Evolutionary conservation across 2,113 vertebrate species (phyloP), one percentile per base, ranked within the genome.

Genomic region (Dromaius novaehollandiae): DNA sequence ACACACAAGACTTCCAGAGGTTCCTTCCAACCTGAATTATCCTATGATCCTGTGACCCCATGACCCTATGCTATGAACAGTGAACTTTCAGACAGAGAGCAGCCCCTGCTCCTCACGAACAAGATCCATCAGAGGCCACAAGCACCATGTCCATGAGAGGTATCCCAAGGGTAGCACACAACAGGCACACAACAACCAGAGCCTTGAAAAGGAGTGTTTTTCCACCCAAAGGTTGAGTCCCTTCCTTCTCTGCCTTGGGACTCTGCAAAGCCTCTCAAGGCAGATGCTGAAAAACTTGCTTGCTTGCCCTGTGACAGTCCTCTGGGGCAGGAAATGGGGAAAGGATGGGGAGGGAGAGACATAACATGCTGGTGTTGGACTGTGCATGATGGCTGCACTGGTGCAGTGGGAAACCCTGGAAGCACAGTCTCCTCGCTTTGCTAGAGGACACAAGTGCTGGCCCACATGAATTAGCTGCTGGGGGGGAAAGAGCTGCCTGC

Each of bases 371-470:
- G n/a, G 3, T 19, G 7, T 36, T 19, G 11, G 2, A 38, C 38
- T 3, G 1, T 36, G 38, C 4, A 44, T 9, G 28, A 24, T 1
- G 7, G 1, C 24, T 30, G 14, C 42, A 8, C 32, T 44, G 38
- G 38, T 30, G 14, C 48, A 74, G 19, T 1, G 1, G 24, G 11
- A 44, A 4, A 48, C 16, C 7, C 65, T 85, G 60, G 70, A 65
- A 65, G 82, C 14, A 44, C 5, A 63, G 5, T 11, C 7, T 32
- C 40, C 44, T 60, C 1, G 0, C 22, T 53, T 44, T 74, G 13
- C 18, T 44, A 44, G 19, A 53, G 32, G 19, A 44, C 24, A 24
- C 25, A 58, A 69, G 6, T 0, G 2, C 64, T 30, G 40, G 51
- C 25, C 65, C 36, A 15, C 38, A 15, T 30, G 38, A 74, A 44